Percentiles rank a stretch among this genome's conserved stretches.
These are phyloP conservation scores for Nilaparvata lugens DNA, from an alignment of 1,140 invertebrate species.

Conservation along the genomic window DNA sequence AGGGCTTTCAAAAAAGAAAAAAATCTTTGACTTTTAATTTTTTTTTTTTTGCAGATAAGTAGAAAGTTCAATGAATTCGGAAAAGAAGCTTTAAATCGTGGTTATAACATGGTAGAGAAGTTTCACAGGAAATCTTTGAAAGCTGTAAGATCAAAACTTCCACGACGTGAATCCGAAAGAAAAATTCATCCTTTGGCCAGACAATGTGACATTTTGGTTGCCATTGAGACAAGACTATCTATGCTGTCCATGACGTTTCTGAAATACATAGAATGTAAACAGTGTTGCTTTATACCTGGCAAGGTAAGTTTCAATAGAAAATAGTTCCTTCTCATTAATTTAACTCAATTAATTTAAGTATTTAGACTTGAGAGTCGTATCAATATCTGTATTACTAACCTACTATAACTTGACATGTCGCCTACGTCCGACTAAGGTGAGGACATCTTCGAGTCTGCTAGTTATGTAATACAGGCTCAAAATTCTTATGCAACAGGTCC, in stretches of 20 bases:
- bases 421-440: no score
- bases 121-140: constrained; percentile 64
- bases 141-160: constrained; percentile 70
- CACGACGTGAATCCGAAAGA: constrained; percentile 79
- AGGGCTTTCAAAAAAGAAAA: no score
- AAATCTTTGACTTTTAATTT: no score
- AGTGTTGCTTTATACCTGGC: constrained; percentile 90
- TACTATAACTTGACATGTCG: not conserved
- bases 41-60: constrained; percentile 56
- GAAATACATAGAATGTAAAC: constrained; percentile 69
- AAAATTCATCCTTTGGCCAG: constrained; percentile 71
- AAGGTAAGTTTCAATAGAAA: constrained; percentile 48
- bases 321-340: not conserved
- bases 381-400: not conserved
- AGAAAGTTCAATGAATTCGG: constrained; percentile 65
- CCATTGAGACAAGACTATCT: constrained; percentile 82
- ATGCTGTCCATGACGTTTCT: constrained; percentile 88
- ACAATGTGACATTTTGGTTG: constrained; percentile 81
- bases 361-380: not conserved
- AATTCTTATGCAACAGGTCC: no score
- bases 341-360: not conserved
- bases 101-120: constrained; percentile 69
- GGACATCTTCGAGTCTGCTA: no score
- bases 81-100: constrained; percentile 64
- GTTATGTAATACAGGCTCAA: no score